Evolutionary conservation across 2,888 invertebrate genomes (phyloP).

Genomic region (Mythimna impura): DNA sequence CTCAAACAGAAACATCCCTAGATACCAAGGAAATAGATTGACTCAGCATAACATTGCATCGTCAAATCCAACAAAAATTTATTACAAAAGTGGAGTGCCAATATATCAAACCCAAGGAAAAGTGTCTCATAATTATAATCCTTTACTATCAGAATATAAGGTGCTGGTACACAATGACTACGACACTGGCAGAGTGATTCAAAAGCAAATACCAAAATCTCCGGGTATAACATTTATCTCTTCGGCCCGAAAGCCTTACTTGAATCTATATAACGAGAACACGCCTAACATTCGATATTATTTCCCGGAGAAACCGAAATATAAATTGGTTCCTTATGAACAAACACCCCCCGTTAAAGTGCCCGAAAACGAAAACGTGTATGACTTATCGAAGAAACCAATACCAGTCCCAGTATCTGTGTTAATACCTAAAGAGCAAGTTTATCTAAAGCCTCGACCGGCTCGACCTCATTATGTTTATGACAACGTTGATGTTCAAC

Average conservation of each 20-base stretch:
- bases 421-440: conserved; percentile 75
- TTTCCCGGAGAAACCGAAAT: conserved; percentile 82
- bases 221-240: conserved; percentile 69
- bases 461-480: conserved; percentile 76
- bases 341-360: conserved; percentile 84
- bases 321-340: conserved; percentile 87
- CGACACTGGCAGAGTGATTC: conserved; percentile 73
- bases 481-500: conserved; percentile 73
- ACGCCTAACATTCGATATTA: conserved; percentile 81
- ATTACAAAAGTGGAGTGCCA: conserved; percentile 80
- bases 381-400: conserved; percentile 72
- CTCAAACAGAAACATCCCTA: conserved; percentile 82
- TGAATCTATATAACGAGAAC: conserved; percentile 78
- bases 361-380: conserved; percentile 69
- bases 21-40: conserved; percentile 86
- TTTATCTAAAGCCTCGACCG: conserved; percentile 81
- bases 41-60: conserved; percentile 87
- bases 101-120: conserved; percentile 73
- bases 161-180: conserved; percentile 70
- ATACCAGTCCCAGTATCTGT: conserved; percentile 70
- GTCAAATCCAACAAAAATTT: conserved; percentile 84
- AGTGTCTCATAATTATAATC: conserved; percentile 75
- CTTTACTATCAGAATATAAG: conserved; percentile 70
- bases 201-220: conserved; percentile 75
- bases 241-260: conserved; percentile 77